phyloP scores from a whole-genome alignment of 2,888 invertebrate genomes.

The Galerucella calmariensis region DNA sequence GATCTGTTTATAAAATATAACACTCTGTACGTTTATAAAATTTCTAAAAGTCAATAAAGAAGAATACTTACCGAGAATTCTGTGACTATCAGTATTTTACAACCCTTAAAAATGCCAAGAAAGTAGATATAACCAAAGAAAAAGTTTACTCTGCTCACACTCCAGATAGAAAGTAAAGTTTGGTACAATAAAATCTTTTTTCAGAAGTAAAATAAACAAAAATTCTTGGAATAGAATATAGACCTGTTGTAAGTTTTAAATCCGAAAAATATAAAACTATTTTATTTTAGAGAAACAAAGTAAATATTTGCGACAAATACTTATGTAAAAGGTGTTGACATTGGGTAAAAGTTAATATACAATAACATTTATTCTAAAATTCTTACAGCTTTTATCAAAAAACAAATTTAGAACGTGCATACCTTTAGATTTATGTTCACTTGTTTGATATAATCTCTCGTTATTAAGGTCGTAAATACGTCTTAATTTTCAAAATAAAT shows the following conservation, averaged over 20 bases:
- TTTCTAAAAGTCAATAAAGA: slow-evolving; percentile 13
- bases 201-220: slow-evolving; percentile 15
- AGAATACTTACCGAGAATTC: slow-evolving; percentile 13
- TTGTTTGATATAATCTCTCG: neutral
- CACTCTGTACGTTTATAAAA: neutral
- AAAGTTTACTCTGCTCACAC: slow-evolving; percentile 22
- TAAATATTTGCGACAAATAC: slow-evolving; percentile 47
- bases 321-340: slow-evolving; percentile 46
- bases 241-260: slow-evolving; percentile 10
- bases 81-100: slow-evolving; percentile 13
- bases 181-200: slow-evolving; percentile 13
- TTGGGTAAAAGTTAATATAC: slow-evolving; percentile 46
- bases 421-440: slow-evolving; percentile 6
- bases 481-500: slow-evolving; percentile 1
- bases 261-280: slow-evolving; percentile 33
- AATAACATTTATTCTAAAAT: slow-evolving; percentile 51
- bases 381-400: slow-evolving; percentile 44
- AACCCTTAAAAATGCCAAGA: slow-evolving; percentile 23
- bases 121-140: slow-evolving; percentile 10
- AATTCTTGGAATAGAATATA: slow-evolving; percentile 24
- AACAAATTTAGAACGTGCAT: slow-evolving; percentile 37
- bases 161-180: slow-evolving; percentile 22
- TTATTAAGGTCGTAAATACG: neutral
- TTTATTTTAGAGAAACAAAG: slow-evolving; percentile 36
- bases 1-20: too few relatives aligned